A percentile compares a stretch with the other conserved stretches of the same genome.
Evolutionary conservation across 2,113 vertebrate genomes (phyloP).

Genomic region (Pitta sordida): DNA sequence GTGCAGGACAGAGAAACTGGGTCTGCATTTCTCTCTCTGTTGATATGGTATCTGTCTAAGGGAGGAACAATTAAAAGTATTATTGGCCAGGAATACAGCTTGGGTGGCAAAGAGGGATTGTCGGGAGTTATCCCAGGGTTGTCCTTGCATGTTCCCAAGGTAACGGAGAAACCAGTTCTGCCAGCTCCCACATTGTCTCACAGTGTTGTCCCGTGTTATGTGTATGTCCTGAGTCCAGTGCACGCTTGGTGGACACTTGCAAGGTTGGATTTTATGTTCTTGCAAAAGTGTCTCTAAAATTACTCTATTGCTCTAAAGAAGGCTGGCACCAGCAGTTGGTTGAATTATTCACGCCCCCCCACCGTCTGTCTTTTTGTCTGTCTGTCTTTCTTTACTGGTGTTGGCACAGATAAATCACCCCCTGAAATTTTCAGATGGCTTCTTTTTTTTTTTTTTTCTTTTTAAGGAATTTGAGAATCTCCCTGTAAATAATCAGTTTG

Average conservation of each 20-base stretch:
- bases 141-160: not conserved
- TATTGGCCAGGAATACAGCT: not conserved
- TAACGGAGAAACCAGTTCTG: not conserved
- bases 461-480: not conserved
- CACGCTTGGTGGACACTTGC: not conserved
- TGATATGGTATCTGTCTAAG: not conserved
- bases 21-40: not conserved
- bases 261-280: not conserved
- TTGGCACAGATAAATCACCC: not conserved
- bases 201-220: not conserved
- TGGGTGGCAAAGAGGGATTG: not conserved
- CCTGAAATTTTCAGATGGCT: not conserved
- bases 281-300: not conserved
- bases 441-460: not conserved
- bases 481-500: not conserved
- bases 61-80: not conserved
- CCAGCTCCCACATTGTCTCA: not conserved
- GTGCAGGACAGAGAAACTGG: not conserved
- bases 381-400: not conserved
- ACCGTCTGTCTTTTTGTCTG: not conserved
- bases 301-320: not conserved
- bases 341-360: not conserved
- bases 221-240: rapidly evolving
- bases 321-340: not conserved
- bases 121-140: not conserved